These are phyloP conservation scores for Solea solea DNA, from an alignment of 2,113 vertebrate species.

Conservation along the genomic window DNA sequence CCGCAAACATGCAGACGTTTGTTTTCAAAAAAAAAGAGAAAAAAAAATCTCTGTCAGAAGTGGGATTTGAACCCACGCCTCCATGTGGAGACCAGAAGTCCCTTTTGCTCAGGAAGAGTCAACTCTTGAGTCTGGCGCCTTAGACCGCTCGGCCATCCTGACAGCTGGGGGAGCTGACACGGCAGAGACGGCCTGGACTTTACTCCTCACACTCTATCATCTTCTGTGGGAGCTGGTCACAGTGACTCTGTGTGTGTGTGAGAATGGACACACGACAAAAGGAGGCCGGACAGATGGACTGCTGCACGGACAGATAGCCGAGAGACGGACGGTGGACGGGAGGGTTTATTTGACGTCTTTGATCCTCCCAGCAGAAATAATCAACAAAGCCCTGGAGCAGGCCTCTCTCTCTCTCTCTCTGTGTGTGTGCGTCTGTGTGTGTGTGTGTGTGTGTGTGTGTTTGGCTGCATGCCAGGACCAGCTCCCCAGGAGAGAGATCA, in stretches of 20 bases:
- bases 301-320: not conserved
- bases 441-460: conserved; percentile 40
- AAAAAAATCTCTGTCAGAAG: conserved; percentile 65
- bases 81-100: conserved; percentile 86
- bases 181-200: too few species aligned
- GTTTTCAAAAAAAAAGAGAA: too few species aligned
- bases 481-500: conserved; percentile 77
- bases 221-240: not conserved
- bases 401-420: too few species aligned
- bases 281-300: not conserved
- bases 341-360: conserved; percentile 69
- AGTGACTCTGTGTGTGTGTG: too few species aligned
- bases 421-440: conserved; percentile 32
- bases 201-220: not conserved
- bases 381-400: conserved; percentile 84
- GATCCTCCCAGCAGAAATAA: conserved; percentile 85
- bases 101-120: not conserved
- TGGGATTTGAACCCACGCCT: conserved; percentile 90
- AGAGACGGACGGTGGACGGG: conserved; percentile 46
- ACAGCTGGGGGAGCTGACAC: not conserved
- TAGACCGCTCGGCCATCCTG: conserved; percentile 70
- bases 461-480: conserved; percentile 71
- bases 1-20: too few species aligned
- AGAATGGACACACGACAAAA: not conserved
- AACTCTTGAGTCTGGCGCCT: conserved; percentile 69